A percentile compares a stretch with the other conserved stretches of the same genome.
Evolutionary conservation across 2,888 invertebrate species (phyloP).

Genomic region (Teleiodes luculella): DNA sequence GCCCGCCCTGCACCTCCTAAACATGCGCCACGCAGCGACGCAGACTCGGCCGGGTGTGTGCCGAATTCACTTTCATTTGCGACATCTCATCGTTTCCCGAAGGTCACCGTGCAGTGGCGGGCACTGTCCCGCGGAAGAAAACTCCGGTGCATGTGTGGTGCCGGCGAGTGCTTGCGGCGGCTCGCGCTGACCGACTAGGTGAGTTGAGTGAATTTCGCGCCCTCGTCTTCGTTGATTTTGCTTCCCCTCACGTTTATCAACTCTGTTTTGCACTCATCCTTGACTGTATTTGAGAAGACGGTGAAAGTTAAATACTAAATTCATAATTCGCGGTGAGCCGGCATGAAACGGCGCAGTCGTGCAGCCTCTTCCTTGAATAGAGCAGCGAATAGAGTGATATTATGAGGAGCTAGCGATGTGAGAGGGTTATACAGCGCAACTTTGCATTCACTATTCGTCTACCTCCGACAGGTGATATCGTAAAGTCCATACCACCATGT

Average conservation of each 20-base stretch:
- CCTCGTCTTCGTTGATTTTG: conserved; percentile 54
- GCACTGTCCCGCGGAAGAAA: conserved; percentile 30
- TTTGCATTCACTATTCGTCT: conserved; percentile 51
- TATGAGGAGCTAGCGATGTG: conserved; percentile 35
- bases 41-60: conserved; percentile 73
- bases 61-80: conserved; percentile 79
- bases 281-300: conserved; percentile 55
- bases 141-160: conserved; percentile 49
- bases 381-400: conserved; percentile 38
- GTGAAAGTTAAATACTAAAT: conserved; percentile 51
- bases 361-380: conserved; percentile 28
- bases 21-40: conserved; percentile 80
- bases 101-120: conserved; percentile 71
- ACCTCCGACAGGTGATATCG: conserved; percentile 46
- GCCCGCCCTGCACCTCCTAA: conserved; percentile 78
- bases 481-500: conserved; percentile 42
- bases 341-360: conserved; percentile 44
- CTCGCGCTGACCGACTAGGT: conserved; percentile 71
- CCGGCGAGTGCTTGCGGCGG: conserved; percentile 63
- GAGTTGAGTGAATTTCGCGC: conserved; percentile 65
- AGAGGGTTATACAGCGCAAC: conserved; percentile 62
- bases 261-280: conserved; percentile 61
- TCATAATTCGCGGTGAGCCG: conserved; percentile 43
- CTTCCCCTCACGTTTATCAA: conserved; percentile 64
- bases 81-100: conserved; percentile 74